phyloP scores from a whole-genome alignment of 2,888 invertebrate genomes.

The Epinotia nisella region DNA sequence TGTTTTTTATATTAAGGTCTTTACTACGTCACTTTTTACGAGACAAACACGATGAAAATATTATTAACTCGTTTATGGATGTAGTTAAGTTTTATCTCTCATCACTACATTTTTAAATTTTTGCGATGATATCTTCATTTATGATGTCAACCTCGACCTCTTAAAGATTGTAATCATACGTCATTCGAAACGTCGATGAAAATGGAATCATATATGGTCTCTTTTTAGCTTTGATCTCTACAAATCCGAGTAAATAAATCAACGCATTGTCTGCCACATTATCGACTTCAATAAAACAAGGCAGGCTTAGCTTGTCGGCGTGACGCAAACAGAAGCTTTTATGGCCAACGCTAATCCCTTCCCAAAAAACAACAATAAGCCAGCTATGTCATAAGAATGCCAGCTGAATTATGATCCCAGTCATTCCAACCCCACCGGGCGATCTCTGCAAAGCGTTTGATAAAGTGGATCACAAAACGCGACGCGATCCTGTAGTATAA shows the following conservation, averaged over 20 bases:
- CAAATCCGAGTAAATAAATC: constrained; percentile 25
- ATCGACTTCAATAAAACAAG: constrained; percentile 59
- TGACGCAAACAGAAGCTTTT: constrained; percentile 68
- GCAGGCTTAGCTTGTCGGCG: constrained; percentile 64
- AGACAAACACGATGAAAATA: neutral
- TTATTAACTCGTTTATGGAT: neutral
- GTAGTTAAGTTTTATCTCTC: neutral
- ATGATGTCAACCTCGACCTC: neutral
- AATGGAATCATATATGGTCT: neutral
- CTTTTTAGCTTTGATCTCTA: constrained; percentile 5
- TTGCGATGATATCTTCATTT: constrained; percentile 15
- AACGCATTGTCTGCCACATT: constrained; percentile 29
- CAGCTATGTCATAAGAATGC: constrained; percentile 65
- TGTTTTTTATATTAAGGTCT: no score
- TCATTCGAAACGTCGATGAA: neutral
- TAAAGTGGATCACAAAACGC: constrained; percentile 83
- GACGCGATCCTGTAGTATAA: constrained; percentile 72
- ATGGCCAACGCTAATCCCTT: constrained; percentile 73
- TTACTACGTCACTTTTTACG: neutral
- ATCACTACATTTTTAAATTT: neutral
- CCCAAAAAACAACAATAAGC: constrained; percentile 81
- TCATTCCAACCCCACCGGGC: constrained; percentile 75
- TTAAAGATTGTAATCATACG: constrained; percentile 3
- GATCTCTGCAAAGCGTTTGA: constrained; percentile 81
- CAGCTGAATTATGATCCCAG: constrained; percentile 78